Evolutionary conservation across 2,888 invertebrate genomes (phyloP).

Genomic region (Agrochola litura): DNA sequence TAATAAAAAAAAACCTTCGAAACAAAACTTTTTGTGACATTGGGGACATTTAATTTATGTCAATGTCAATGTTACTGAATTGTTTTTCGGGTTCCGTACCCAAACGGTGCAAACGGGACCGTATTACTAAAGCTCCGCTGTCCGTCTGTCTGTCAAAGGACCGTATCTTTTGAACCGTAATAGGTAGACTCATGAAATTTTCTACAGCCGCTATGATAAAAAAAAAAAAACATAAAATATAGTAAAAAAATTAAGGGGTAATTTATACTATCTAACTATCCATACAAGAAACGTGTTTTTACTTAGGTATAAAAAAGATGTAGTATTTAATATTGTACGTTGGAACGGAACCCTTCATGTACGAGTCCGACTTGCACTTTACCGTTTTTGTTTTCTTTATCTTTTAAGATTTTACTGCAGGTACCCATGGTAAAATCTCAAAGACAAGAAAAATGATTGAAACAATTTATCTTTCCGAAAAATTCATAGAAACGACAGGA

Average conservation of each 20-base stretch:
- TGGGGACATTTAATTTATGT: background rate
- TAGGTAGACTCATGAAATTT: background rate
- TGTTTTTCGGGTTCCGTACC: background rate
- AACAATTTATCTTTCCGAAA: background rate
- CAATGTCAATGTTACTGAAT: slow-evolving; percentile 11
- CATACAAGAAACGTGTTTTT: too few species aligned
- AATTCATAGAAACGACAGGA: background rate
- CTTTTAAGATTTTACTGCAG: background rate
- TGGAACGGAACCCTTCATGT: background rate
- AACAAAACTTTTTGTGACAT: background rate
- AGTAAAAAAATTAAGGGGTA: too few species aligned
- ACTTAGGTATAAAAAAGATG: too few species aligned
- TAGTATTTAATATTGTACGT: background rate
- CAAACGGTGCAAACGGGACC: background rate
- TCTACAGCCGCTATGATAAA: background rate
- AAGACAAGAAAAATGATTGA: background rate
- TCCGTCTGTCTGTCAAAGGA: background rate
- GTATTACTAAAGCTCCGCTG: background rate
- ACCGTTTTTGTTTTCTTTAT: background rate
- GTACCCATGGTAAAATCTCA: background rate
- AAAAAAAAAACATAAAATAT: background rate
- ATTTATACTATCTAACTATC: too few species aligned
- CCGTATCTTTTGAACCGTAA: background rate
- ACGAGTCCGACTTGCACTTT: background rate
- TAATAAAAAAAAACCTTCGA: background rate